Base-by-base conservation (phyloP, 2,888 invertebrate species). In the Octonoba sinensis region DNA sequence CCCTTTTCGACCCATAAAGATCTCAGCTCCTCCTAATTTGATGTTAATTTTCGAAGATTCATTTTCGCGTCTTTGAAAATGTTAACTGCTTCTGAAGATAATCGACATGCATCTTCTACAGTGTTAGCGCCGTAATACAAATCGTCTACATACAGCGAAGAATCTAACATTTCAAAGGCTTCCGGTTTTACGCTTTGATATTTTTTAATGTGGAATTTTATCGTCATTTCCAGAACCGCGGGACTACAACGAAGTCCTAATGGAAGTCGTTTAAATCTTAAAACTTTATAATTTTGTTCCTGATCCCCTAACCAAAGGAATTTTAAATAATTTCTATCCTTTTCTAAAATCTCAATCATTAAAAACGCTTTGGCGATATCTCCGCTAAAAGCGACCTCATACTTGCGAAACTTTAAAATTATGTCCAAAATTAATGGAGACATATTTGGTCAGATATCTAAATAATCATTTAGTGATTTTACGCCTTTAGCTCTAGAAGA, bases 341-440 rank as follows among this genome's bases (percentile, higher is more conserved):
- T 57, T 20, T 57, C 57, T 20, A 24, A 62, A 36, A 62, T 62
- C 1, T n/a, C n/a, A 36, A 49, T 24, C 51, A 66, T 51, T 51
- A 51, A 66, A 65, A 65, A 1, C 1, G 49, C 22, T 51, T 66
- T 66, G 13, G 44, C 51, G 1, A 64, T 64, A 18, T 64, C 3
- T 15, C 24, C 16, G n/a, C 46, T 18, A 57, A 57, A n/a, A n/a
- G n/a, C n/a, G n/a, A n/a, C n/a, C n/a, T n/a, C n/a, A n/a, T n/a
- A n/a, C n/a, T n/a, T n/a, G n/a, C n/a, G n/a, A n/a, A n/a, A n/a
- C n/a, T n/a, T n/a, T n/a, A n/a, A n/a, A n/a, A n/a, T n/a, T n/a
- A 57, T 4, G 57, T 62, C 11, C 0, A 27, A 20, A 36, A 62
- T 16, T 22, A n/a, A 12, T 1, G 27, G 59, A 16, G 15, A 18